These are phyloP conservation scores for Phaedon cochleariae DNA, from an alignment of 2,888 invertebrate species.

Conservation along the genomic window DNA sequence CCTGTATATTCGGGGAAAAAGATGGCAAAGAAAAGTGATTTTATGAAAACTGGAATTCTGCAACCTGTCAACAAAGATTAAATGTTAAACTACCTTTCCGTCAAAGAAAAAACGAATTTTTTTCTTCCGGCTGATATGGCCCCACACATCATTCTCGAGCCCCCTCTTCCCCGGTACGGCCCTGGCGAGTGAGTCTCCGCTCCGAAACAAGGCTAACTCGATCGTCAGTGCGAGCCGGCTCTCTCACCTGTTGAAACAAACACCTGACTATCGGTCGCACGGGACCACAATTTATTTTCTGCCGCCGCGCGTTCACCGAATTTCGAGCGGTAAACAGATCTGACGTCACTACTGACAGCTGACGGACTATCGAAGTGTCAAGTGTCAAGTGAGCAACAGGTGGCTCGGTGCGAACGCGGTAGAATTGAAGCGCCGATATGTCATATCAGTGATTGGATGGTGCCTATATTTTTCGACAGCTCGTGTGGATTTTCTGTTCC, in stretches of 20 bases:
- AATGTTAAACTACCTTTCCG: no score
- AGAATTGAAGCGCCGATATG: no score
- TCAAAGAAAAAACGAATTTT: slow-evolving; percentile 17
- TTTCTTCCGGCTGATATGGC: slow-evolving; percentile 17
- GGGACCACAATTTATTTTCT: slow-evolving; percentile 20
- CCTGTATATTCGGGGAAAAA: no score
- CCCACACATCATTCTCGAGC: slow-evolving; percentile 13
- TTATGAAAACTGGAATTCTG: no score
- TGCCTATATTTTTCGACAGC: no score
- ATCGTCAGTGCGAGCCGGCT: slow-evolving; percentile 55
- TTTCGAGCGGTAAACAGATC: slow-evolving; percentile 6
- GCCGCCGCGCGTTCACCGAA: no score
- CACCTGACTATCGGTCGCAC: slow-evolving; percentile 52
- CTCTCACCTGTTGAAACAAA: slow-evolving; percentile 60
- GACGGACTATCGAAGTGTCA: slow-evolving; percentile 5
- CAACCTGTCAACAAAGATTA: no score
- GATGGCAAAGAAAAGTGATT: no score
- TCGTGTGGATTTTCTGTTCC: no score
- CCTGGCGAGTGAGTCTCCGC: slow-evolving; percentile 50
- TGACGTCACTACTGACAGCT: not conserved
- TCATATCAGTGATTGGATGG: no score
- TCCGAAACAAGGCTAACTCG: slow-evolving; percentile 50
- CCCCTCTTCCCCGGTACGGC: slow-evolving; percentile 47
- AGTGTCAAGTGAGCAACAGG: not conserved
- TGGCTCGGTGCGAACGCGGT: not conserved